phyloP scores from a whole-genome alignment of 2,888 invertebrate species.

The Ichneumoninae sp. region DNA sequence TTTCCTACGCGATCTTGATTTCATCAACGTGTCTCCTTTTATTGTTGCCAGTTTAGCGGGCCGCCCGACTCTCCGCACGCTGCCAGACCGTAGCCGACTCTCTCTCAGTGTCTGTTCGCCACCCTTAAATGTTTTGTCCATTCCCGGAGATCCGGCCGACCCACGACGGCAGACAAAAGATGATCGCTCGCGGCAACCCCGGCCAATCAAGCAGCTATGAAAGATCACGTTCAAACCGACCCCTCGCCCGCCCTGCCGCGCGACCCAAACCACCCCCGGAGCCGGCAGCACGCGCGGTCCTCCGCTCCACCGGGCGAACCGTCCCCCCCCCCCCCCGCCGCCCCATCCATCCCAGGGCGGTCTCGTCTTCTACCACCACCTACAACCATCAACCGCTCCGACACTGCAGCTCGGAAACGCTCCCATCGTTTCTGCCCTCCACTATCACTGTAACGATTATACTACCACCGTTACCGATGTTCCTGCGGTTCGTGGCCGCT shows the following conservation, averaged over 20 bases:
- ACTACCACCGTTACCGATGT: slow-evolving; percentile 45
- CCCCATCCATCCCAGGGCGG: slow-evolving; percentile 23
- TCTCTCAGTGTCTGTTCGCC: slow-evolving; percentile 41
- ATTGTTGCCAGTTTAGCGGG: slow-evolving; percentile 80
- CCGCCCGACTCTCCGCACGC: neutral
- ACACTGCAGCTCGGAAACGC: neutral
- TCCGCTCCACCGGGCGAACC: slow-evolving; percentile 25
- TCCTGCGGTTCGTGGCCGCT: slow-evolving; percentile 43
- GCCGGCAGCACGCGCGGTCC: slow-evolving; percentile 69
- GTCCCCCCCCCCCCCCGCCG: slow-evolving; percentile 24
- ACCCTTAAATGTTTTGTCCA: slow-evolving; percentile 81
- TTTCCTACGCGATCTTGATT: slow-evolving; percentile 81
- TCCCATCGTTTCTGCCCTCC: neutral
- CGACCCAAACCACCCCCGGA: slow-evolving; percentile 72
- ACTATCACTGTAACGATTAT: slow-evolving; percentile 37
- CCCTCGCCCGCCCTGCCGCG: slow-evolving; percentile 61
- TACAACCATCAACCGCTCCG: neutral
- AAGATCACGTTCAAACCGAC: slow-evolving; percentile 83
- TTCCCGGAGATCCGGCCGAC: neutral
- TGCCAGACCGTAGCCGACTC: slow-evolving; percentile 6
- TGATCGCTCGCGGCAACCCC: slow-evolving; percentile 69
- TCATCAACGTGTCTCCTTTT: slow-evolving; percentile 84
- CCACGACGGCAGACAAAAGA: slow-evolving; percentile 77
- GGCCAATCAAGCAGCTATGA: slow-evolving; percentile 84
- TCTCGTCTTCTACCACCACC: slow-evolving; percentile 45